Conservation (phyloP, 2,113 vertebrate species). For the Cephalopholis sonnerati region DNA sequence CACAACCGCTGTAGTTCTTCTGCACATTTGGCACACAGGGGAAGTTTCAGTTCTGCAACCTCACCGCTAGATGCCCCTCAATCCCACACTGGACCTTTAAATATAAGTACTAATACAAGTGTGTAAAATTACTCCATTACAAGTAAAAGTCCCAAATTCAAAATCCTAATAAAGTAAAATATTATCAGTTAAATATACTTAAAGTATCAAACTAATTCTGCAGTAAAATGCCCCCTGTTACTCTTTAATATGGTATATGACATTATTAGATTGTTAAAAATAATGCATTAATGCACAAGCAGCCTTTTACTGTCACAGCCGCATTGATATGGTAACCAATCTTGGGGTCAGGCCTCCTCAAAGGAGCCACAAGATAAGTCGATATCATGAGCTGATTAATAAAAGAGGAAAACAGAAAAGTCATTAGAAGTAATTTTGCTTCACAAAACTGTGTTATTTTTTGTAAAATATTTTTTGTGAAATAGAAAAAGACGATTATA, state of each 20-base stretch:
- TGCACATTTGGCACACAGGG: too few species aligned
- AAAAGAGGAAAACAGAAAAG: too few species aligned
- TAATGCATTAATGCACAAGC: not conserved
- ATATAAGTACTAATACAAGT: not conserved
- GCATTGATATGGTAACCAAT: not conserved
- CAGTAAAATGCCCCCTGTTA: not conserved
- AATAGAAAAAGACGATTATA: too few species aligned
- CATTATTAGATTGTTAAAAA: not conserved
- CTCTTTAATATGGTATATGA: not conserved
- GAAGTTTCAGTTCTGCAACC: too few species aligned
- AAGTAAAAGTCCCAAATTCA: not conserved
- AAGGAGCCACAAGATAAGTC: not conserved
- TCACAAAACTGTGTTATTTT: not conserved
- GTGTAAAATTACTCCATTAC: not conserved
- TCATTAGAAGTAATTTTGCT: not conserved
- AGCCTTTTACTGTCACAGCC: not conserved
- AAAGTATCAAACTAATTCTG: not conserved
- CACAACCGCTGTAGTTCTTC: too few species aligned
- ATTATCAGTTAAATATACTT: not conserved
- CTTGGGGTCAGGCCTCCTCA: not conserved
- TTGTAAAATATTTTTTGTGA: too few species aligned
- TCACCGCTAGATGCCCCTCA: too few species aligned
- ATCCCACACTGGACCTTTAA: too few species aligned
- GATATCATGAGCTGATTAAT: not conserved
- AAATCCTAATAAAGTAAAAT: not conserved